phyloP scores from a whole-genome alignment of 2,888 invertebrate genomes.

The Drosophila prostipennis region DNA sequence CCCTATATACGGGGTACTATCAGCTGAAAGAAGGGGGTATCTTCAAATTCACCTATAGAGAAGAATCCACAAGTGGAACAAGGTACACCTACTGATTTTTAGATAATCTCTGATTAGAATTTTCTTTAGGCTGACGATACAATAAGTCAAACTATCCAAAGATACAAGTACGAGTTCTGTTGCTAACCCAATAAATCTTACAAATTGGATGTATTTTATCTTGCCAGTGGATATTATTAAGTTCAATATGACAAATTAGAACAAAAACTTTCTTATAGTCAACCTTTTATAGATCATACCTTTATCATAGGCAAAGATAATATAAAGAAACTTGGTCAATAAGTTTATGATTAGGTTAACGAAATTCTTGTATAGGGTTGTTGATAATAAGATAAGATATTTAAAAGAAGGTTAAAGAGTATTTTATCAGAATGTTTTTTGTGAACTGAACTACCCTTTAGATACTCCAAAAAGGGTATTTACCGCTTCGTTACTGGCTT shows the following conservation, averaged over 20 bases:
- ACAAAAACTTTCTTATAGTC: too few relatives aligned
- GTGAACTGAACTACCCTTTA: too few relatives aligned
- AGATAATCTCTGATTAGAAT: too few relatives aligned
- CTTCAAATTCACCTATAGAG: neutral
- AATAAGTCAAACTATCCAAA: too few relatives aligned
- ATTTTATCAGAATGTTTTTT: too few relatives aligned
- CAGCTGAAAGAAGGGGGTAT: neutral
- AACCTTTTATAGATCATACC: too few relatives aligned
- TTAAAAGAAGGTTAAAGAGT: too few relatives aligned
- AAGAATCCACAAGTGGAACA: conserved; percentile 3
- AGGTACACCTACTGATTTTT: neutral
- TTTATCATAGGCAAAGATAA: neutral
- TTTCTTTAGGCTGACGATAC: too few relatives aligned
- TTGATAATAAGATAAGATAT: neutral
- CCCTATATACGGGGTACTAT: conserved; percentile 15
- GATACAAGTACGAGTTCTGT: too few relatives aligned
- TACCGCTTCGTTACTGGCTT: neutral
- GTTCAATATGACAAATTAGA: neutral
- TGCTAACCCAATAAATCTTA: too few relatives aligned
- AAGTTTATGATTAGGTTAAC: neutral
- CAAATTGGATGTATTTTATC: too few relatives aligned
- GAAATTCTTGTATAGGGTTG: neutral
- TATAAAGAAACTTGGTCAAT: neutral
- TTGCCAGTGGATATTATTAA: neutral
- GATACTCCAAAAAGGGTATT: conserved; percentile 10